Base-by-base conservation (phyloP, 2,113 vertebrate species). In the Synodontis membranacea region DNA sequence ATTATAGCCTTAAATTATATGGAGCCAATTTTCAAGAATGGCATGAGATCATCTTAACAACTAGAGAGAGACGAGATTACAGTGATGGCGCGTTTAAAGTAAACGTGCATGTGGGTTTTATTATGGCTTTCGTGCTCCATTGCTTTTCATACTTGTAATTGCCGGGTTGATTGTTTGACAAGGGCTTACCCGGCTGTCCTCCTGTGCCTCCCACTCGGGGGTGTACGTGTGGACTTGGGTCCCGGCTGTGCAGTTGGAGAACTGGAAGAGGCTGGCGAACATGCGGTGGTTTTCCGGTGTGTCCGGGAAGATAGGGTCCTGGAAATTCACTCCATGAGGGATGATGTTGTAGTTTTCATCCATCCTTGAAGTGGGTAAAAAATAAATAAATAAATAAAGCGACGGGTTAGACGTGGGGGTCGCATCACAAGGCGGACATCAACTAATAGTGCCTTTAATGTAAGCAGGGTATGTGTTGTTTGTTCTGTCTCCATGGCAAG, bases 251-350 rank as follows among this genome's bases (percentile, higher is more conserved):
- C 96, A 96, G 93, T 96, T 96, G 86, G 96, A 91, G 84, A 96
- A 96, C 91, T 96, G 96, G 92, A 96, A 96, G 75, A 96, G 95
- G 89, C 95, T 96, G 64, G 96, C 88, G 84, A 96, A 96, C 91
- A 92, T 93, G 62, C 93, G 95, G 84, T 96, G 95, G 89, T 95
- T 95, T 68, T 96, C 96, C 1, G 92, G 70, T 0, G 95, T 96
- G 91, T 96, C 96, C 0, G 94, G 91, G 84, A 96, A 96, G 82
- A 96, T 95, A 84, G 95, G 91, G 86, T 96, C 96, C 92, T 96
- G 96, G 90, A 96, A 96, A 91, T 96, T 96, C 46, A 96, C 95
- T 79, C 96, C 96, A 34, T 96, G 96, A 14, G 96, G 96, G 58
- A 96, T 90, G 58, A 96, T 95, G 48, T 94, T 96, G 90, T 96